Evolutionary conservation across 2,797 vertebrate genomes (phyloP), one percentile per base, ranked within the genome.

Genomic region (Avahi laniger): DNA sequence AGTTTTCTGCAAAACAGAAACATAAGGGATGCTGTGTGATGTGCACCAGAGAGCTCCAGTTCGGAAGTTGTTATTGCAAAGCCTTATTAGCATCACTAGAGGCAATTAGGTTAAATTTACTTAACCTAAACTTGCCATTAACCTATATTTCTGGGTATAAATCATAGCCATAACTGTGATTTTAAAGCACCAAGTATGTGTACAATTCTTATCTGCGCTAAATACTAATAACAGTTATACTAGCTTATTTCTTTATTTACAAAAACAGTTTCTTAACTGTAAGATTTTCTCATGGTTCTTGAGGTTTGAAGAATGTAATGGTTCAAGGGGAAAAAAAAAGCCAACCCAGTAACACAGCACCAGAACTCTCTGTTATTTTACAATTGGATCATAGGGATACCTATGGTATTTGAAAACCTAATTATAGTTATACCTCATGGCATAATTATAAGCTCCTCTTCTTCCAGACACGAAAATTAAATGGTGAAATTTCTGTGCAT

Each of bases 401-500:
- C 75, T 83, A 46, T 69, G 86, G 48, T 91, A 93, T 97, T 98
- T 97, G 96, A 92, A 97, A 97, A 80, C 73, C 92, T 97, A 95
- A 96, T 97, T 93, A 97, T 93, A 95, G 95, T 92, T 96, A 93
- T 97, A 95, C 88, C 80, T 88, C 75, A 57, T 95, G 96, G 89
- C 70, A 15, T 98, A 96, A 98, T 98, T 98, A 97, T 93, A 98
- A 96, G 93, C 75, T 95, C 80, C 61, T 93, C 80, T 94, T 54
- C 95, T 93, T 78, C 91, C 97, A 98, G 97, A 98, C 97, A 84
- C 0, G 83, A 97, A 98, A 97, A 98, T 97, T 98, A 97, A 97
- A 96, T 82, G 89, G 94, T 96, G 65, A 93, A 93, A 95, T 87
- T 94, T 95, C 65, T 97, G 8, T 92, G 75, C 73, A 75, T 65